Evolutionary conservation across 2,113 vertebrate species (phyloP), one percentile per base, ranked within the genome.

Genomic region (Tamias sibiricus): DNA sequence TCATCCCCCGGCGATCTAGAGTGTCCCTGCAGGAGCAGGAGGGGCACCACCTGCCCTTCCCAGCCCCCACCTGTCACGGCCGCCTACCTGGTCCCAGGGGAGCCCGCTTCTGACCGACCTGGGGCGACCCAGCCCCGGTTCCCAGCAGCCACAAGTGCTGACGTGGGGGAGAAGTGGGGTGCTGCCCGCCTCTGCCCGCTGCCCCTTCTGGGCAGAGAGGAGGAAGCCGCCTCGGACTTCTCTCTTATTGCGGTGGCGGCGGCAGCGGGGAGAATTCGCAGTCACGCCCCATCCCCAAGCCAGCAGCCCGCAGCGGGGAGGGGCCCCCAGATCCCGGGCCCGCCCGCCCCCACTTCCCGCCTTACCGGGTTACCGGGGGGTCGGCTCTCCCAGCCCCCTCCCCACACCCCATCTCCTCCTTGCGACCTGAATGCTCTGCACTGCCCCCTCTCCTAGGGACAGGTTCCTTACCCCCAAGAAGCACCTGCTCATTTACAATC

Each of bases 191-290:
- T 86, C 90, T 66, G 96, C 52, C 95, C 42, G 79, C 92, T 59
- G 85, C 84, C 94, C 62, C 32, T 87, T 87, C 91, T 80, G 96
- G 72, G 76, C 93, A 74, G 42, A n/a, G 76, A 96, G 95, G 89
- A 97, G 86, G 97, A 97, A 97, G 97, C 96, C 37, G 72, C 47
- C 72, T 92, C 4, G 79, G 95, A 97, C 96, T 94, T 96, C 97
- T 98, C 95, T 93, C 54, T 95, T 96, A n/a, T 92, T 96, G 96
- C 96, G 84, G 87, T 71, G 44, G 82, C 81, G 35, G 80, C 10
- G 28, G 69, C 32, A 74, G 83, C 68, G 13, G 62, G 32, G 82
- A 96, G 76, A 93, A 59, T 75, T 95, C 44, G 4, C 94, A 89
- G 97, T 96, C 94, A 85, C 96, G 90, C 96, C 97, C 97, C 94